Evolutionary conservation across 2,888 invertebrate species (phyloP), one percentile per base, ranked within the genome.

Genomic region (Gandaritis pyraliata): DNA sequence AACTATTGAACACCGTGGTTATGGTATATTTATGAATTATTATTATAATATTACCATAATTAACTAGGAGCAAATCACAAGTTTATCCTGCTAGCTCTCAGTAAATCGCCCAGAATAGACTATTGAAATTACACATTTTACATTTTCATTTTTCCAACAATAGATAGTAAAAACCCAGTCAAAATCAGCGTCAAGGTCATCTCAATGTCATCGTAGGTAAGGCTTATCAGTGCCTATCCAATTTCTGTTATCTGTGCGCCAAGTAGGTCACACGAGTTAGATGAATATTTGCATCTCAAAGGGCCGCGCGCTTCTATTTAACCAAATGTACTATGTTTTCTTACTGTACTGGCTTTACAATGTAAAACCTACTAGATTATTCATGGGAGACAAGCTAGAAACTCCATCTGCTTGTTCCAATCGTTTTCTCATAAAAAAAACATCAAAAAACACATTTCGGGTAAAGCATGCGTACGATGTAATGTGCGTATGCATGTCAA

Each of bases 121-220:
- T 23, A 23, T 23, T 5, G 23, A 33, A 33, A 33, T 23, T 23
- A 5, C 8, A 33, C 33, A 8, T 33, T 8, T 10, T 7, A 33
- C 33, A 33, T 33, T 23, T 23, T 8, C 10, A 33, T 8, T 33
- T 12, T 38, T 38, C 38, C 12, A n/a, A 38, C 38, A 12, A 16
- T 29, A 45, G 16, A 18, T 30, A 30, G 48, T 29, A 11, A 57
- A 64, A 66, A 64, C 55, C 33, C 53, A 53, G 54, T 49, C 47
- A 8, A 64, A 71, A 66, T 64, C 58, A 64, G 57, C 59, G 52
- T 69, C 84, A 89, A 88, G 89, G 90, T 80, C 85, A 69, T 65
- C 69, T 78, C 90, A 90, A 89, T 88, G 90, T 85, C 90, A 87
- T 72, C 75, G 75, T 81, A 83, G 81, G 83, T 84, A 83, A 81